Percentiles rank a stretch among this genome's conserved stretches.
phyloP scores from a whole-genome alignment of 92 coral and sea anemone genomes.

The Palythoa grandiflora region DNA sequence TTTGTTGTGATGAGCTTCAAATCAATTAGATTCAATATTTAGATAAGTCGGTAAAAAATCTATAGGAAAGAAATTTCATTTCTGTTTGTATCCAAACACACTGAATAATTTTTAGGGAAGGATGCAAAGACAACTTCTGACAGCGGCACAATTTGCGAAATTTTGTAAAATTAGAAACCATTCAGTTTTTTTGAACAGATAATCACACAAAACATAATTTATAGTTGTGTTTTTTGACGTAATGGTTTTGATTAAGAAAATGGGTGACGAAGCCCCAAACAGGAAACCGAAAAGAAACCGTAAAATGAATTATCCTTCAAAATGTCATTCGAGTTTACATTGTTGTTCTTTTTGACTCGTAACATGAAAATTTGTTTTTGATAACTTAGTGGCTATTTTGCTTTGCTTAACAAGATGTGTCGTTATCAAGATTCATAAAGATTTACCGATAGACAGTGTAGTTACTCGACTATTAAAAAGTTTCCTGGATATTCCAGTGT shows the following conservation, averaged over 20 bases:
- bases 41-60: background rate
- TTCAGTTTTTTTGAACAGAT: background rate
- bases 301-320: background rate
- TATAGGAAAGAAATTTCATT: background rate
- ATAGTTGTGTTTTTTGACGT: background rate
- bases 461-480: background rate
- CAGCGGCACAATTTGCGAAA: background rate
- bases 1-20: background rate
- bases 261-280: background rate
- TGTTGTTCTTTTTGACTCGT: background rate
- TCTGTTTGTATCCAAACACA: background rate
- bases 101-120: background rate
- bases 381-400: background rate
- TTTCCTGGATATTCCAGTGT: background rate
- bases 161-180: background rate
- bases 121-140: background rate
- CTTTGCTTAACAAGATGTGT: background rate
- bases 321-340: background rate
- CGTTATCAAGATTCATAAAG: background rate
- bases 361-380: background rate
- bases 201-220: background rate
- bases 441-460: background rate
- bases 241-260: background rate
- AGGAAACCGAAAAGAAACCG: background rate
- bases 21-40: slow-evolving; percentile 12